Conservation (phyloP, 2,797 vertebrate genomes). For the Margarornis squamiger region DNA sequence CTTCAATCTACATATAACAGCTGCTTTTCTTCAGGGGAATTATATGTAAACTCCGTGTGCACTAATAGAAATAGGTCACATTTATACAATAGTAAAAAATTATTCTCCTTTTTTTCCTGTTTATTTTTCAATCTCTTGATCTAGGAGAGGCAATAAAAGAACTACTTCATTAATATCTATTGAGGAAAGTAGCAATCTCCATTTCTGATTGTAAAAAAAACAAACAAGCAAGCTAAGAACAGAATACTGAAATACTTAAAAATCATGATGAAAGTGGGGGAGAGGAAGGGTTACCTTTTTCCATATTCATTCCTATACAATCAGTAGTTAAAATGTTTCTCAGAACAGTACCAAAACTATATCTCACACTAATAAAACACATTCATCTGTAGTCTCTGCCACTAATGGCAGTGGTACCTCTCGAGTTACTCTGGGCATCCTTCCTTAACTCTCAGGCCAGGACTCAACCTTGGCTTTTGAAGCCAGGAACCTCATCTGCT, state of each 20-base stretch:
- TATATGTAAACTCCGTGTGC: not conserved
- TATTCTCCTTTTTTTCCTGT: not conserved
- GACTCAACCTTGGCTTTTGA: not conserved
- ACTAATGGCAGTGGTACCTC: not conserved
- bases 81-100: not conserved
- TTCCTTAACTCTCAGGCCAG: not conserved
- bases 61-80: not conserved
- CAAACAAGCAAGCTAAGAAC: not conserved
- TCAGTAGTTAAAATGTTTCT: not conserved
- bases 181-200: not conserved
- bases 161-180: not conserved
- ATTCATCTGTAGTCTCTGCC: not conserved
- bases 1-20: not conserved
- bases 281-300: not conserved
- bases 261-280: not conserved
- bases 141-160: not conserved
- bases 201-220: not conserved
- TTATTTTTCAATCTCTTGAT: not conserved
- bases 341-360: not conserved
- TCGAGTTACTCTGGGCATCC: not conserved
- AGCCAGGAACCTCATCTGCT: not conserved
- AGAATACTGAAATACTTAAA: not conserved
- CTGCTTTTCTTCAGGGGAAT: not conserved
- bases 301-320: not conserved
- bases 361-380: not conserved